These are phyloP conservation scores for Corydoras maculifer DNA, from an alignment of 2,113 vertebrate species.

Conservation along the genomic window DNA sequence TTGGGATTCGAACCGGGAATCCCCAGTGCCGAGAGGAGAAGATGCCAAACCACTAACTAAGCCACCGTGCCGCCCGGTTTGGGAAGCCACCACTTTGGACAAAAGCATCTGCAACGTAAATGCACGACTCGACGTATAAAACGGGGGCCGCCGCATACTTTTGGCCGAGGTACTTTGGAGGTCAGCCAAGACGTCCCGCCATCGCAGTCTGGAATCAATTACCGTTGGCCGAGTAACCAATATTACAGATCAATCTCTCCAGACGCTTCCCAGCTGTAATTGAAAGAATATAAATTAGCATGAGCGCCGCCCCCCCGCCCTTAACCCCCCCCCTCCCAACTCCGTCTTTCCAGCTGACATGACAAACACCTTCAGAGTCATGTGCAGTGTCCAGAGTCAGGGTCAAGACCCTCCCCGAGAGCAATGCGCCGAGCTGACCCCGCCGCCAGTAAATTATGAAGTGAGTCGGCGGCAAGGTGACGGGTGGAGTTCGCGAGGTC, in stretches of 20 bases:
- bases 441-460: conserved; percentile 62
- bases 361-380: conserved; percentile 51
- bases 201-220: conserved; percentile 17
- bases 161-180: background rate
- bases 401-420: conserved; percentile 43
- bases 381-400: conserved; percentile 47
- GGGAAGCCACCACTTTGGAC: no score
- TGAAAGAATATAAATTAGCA: conserved; percentile 59
- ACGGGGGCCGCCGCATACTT: background rate
- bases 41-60: no score
- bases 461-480: conserved; percentile 50
- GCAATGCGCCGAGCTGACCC: conserved; percentile 42
- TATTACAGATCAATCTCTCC: conserved; percentile 34
- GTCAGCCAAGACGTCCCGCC: background rate
- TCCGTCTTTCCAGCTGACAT: conserved; percentile 44
- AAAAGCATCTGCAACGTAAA: no score
- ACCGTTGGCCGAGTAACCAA: conserved; percentile 10
- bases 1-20: no score
- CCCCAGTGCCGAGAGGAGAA: no score
- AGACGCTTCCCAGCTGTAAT: conserved; percentile 44
- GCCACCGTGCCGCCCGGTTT: no score
- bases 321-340: conserved; percentile 8
- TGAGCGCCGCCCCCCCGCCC: background rate
- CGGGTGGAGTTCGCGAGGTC: conserved; percentile 51
- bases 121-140: no score